A percentile compares a stretch with the other conserved stretches of the same genome.
Conservation (phyloP, 2,888 invertebrate species). For the Megaustenia siamemsis region DNA sequence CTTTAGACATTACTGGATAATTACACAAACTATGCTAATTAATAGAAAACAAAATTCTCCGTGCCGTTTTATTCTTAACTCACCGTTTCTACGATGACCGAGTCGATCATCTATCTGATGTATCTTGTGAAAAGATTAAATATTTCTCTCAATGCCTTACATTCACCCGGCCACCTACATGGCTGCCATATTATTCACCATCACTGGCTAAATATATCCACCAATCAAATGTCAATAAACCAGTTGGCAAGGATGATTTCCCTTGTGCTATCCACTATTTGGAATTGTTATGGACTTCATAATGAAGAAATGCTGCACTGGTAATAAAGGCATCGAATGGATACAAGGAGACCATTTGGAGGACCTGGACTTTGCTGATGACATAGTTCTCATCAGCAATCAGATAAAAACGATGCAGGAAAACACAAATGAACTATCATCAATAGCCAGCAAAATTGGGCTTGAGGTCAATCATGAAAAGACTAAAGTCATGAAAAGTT, state of each 20-base stretch:
- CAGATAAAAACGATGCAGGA: too few relatives aligned
- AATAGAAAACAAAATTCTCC: background rate
- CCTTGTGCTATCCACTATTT: constrained; percentile 31
- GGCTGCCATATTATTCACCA: constrained; percentile 59
- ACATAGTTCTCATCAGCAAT: too few relatives aligned
- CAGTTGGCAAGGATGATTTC: constrained; percentile 38
- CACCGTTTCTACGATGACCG: constrained; percentile 7
- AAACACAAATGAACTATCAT: too few relatives aligned
- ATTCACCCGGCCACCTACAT: constrained; percentile 55
- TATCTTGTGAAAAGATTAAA: constrained; percentile 5
- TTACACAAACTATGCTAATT: background rate
- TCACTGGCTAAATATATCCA: constrained; percentile 50
- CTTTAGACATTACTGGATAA: background rate
- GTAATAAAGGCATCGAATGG: too few relatives aligned
- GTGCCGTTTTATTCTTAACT: background rate
- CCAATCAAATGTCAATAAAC: constrained; percentile 43
- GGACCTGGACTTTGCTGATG: too few relatives aligned
- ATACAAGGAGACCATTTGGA: too few relatives aligned
- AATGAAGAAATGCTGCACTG: too few relatives aligned
- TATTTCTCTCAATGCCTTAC: background rate
- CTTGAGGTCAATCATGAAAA: too few relatives aligned
- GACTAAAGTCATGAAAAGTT: too few relatives aligned
- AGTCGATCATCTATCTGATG: constrained; percentile 27
- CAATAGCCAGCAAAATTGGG: too few relatives aligned
- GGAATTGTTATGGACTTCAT: too few relatives aligned